phyloP scores from a whole-genome alignment of 2,797 vertebrate species.

The Pelochelys cantorii region DNA sequence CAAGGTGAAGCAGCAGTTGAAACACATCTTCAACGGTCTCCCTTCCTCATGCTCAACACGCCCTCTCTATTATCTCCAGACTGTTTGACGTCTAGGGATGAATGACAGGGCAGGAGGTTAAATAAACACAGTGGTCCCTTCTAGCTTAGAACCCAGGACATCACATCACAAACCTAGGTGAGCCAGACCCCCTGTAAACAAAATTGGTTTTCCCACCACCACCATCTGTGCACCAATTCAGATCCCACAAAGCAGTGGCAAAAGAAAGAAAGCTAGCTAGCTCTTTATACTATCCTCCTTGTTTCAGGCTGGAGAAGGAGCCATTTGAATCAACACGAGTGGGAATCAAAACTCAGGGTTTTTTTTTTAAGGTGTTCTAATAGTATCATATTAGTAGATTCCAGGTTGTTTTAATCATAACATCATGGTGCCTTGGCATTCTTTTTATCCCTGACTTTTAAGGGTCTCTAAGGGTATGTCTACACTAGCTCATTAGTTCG shows the following conservation, averaged over 20 bases:
- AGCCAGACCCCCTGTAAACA: slow-evolving; percentile 61
- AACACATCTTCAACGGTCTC: neutral
- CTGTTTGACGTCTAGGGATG: slow-evolving; percentile 61
- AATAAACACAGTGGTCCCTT: neutral
- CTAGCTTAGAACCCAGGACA: slow-evolving; percentile 18
- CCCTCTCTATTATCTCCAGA: slow-evolving; percentile 22
- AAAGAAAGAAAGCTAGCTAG: neutral
- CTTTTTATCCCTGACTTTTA: neutral
- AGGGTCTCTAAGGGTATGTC: neutral
- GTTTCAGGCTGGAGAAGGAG: neutral
- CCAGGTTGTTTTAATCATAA: accelerated
- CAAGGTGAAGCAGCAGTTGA: neutral
- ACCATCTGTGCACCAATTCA: neutral
- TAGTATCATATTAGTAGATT: neutral
- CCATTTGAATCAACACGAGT: neutral
- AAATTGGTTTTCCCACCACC: slow-evolving; percentile 21
- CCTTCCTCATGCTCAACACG: neutral
- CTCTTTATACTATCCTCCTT: neutral
- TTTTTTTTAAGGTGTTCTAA: neutral
- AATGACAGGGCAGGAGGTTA: neutral
- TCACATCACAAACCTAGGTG: slow-evolving; percentile 58
- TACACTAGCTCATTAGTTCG: too few relatives aligned
- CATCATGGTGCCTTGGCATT: neutral
- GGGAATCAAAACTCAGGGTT: neutral
- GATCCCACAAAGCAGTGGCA: neutral